Conservation (phyloP, 2,888 invertebrate species). For the Drosophila emarginata region DNA sequence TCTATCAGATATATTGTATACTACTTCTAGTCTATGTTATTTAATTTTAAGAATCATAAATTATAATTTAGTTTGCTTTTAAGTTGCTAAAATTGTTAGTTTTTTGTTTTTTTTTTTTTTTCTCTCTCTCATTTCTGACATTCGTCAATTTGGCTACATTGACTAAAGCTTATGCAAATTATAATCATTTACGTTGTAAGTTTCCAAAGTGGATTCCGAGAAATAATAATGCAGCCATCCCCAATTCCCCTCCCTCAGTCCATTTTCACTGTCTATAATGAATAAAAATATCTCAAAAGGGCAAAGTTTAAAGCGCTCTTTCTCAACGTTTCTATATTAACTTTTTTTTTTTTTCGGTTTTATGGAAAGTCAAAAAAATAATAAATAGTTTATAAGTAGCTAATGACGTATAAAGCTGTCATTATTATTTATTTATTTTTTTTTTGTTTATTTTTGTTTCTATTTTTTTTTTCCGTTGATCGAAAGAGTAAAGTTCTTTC, state of each 20-base stretch:
- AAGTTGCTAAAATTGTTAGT: neutral
- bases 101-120: too few relatives aligned
- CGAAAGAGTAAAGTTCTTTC: conserved; percentile 35
- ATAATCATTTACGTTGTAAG: conserved; percentile 35
- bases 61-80: neutral
- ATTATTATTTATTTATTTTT: neutral
- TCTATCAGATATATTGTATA: neutral
- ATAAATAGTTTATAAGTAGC: neutral
- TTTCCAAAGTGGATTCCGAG: conserved; percentile 40
- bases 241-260: neutral
- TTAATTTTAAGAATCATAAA: neutral
- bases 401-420: neutral
- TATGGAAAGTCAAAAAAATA: conserved; percentile 1
- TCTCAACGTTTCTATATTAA: neutral
- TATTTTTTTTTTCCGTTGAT: neutral
- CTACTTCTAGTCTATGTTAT: neutral
- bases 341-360: neutral
- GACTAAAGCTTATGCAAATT: conserved; percentile 37
- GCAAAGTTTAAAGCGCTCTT: conserved; percentile 7
- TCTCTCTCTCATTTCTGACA: conserved; percentile 12
- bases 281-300: conserved; percentile 11
- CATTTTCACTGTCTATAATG: neutral
- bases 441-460: too few relatives aligned
- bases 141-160: conserved; percentile 27
- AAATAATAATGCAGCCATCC: conserved; percentile 5